These are phyloP conservation scores for Cepaea nemoralis DNA, from an alignment of 1,140 invertebrate genomes.

Conservation along the genomic window DNA sequence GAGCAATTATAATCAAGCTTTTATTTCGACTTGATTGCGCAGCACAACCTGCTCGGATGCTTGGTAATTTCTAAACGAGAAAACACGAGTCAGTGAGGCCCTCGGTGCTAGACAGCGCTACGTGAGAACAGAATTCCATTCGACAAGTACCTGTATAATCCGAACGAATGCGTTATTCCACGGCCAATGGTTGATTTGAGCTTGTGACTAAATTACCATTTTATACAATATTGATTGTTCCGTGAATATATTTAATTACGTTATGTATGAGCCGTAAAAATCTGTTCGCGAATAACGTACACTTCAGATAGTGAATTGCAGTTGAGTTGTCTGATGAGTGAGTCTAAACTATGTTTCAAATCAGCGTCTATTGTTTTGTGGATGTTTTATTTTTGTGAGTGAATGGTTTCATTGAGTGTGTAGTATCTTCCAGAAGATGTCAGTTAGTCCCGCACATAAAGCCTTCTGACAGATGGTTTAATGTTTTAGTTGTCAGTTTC, in stretches of 20 bases:
- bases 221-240: neutral
- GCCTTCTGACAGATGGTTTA: too few relatives aligned
- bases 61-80: constrained; percentile 23
- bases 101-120: constrained; percentile 1
- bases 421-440: too few relatives aligned
- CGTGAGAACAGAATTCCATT: neutral
- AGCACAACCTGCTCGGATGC: constrained; percentile 11
- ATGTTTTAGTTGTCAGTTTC: too few relatives aligned
- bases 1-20: constrained; percentile 35
- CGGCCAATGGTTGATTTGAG: neutral
- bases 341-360: too few relatives aligned
- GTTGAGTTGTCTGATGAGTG: too few relatives aligned
- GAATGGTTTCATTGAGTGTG: too few relatives aligned
- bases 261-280: neutral
- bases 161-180: neutral
- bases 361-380: too few relatives aligned
- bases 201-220: neutral
- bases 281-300: too few relatives aligned
- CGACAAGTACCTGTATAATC: neutral
- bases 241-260: neutral
- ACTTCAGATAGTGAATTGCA: too few relatives aligned
- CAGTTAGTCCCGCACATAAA: too few relatives aligned
- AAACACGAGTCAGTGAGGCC: neutral
- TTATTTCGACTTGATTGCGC: constrained; percentile 35
- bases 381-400: too few relatives aligned